phyloP scores from a whole-genome alignment of 2,113 vertebrate genomes.

The Leucosticte australis region DNA sequence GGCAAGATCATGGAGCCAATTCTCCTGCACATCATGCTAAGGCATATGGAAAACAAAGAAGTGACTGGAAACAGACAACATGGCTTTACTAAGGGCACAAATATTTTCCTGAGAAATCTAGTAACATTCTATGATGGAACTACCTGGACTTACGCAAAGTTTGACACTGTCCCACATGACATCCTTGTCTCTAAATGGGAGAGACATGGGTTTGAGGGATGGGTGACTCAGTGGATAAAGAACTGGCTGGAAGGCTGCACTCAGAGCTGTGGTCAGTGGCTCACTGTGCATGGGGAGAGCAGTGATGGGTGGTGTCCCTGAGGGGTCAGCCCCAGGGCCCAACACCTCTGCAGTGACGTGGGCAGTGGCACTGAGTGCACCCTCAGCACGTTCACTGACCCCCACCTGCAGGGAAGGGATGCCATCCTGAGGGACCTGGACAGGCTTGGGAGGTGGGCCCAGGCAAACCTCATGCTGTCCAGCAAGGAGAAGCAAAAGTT shows the following conservation, averaged over 20 bases:
- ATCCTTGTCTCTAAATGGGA: background rate
- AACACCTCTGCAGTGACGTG: fast-evolving
- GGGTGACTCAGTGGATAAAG: background rate
- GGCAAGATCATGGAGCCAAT: background rate
- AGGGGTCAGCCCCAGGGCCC: background rate
- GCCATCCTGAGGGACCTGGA: background rate
- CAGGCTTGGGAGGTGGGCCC: too few relatives aligned
- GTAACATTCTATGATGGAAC: background rate
- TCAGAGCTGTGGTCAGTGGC: background rate
- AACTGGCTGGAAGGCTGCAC: background rate
- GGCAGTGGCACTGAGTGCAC: too few relatives aligned
- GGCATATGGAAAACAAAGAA: background rate
- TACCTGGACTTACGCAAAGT: background rate
- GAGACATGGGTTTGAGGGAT: background rate
- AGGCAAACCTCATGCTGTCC: background rate
- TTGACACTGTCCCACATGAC: background rate
- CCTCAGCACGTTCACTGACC: background rate
- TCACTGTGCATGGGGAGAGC: fast-evolving
- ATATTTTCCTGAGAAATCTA: background rate
- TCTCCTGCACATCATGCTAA: background rate
- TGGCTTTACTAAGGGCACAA: background rate
- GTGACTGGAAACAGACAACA: background rate
- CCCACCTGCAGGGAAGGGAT: background rate
- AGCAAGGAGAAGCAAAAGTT: background rate
- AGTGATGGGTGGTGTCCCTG: background rate